phyloP scores from a whole-genome alignment of 2,113 vertebrate genomes.

The Odocoileus hemionus region DNA sequence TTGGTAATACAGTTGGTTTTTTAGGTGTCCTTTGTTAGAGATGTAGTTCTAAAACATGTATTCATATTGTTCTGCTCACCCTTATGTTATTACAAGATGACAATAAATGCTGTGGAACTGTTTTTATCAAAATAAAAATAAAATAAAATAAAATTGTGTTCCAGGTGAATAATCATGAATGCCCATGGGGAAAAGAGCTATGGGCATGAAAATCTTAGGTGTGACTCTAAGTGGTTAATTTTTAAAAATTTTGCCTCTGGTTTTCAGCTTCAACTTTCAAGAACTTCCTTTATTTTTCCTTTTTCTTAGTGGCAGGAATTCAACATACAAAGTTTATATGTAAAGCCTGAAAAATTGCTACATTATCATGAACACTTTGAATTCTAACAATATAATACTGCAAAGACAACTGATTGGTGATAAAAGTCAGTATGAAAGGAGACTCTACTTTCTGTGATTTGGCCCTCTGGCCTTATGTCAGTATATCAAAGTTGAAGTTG shows the following conservation, averaged over 20 bases:
- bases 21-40: background rate
- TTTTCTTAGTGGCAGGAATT: background rate
- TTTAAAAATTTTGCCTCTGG: background rate
- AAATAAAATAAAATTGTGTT: background rate
- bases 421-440: constrained; percentile 12
- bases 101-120: background rate
- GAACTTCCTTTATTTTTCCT: background rate
- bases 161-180: background rate
- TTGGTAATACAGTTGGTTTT: background rate
- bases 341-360: background rate
- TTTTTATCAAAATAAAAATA: background rate
- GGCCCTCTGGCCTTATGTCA: background rate
- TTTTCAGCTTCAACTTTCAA: background rate
- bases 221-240: background rate
- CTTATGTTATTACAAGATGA: background rate
- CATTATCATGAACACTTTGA: background rate
- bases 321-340: background rate
- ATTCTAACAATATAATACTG: background rate
- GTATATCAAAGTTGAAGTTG: background rate
- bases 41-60: background rate
- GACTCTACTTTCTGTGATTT: background rate
- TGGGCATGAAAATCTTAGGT: background rate
- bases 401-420: background rate
- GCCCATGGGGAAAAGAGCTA: background rate
- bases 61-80: background rate